Base-by-base conservation (phyloP, 2,888 invertebrate species). In the Agrenia bidenticulata region DNA sequence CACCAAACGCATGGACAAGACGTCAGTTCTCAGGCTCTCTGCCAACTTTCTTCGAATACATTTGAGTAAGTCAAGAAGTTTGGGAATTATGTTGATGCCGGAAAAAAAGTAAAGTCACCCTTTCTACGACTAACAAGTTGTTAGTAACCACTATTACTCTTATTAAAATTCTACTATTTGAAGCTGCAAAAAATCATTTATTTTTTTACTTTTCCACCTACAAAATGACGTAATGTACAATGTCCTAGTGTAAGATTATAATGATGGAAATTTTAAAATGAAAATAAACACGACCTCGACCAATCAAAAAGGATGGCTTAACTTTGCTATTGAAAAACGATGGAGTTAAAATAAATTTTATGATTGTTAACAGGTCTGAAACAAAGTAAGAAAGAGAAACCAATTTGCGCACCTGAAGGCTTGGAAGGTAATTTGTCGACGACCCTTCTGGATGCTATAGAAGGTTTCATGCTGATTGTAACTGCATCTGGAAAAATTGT, bases 1-100 rank as follows among this genome's bases (percentile, higher is more conserved):
- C 70, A 87, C 89, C 57, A 88, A 92, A 74, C 87, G 90, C 78
- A 86, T 94, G 78, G 94, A 95, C 81, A 95, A 95, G 82, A 94
- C 94, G 24, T 91, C 92, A 74, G 89, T 94, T 55, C 83, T 96
- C 60, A 85, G 94, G 75, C 86, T 94, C 66, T 88, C 92, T 1
- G 92, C 93, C 57, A 90, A 91, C 76, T 91, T 89, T 79, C 84
- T 95, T 45, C 85, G 94, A 63, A 86, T 92, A 70, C 86, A 90
- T 79, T 61, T 75, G 58, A 76, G 76, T 76, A 72, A 61, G 76
- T 61, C 19, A n/a, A n/a, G n/a, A n/a, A n/a, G n/a, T n/a, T n/a
- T n/a, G n/a, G n/a, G n/a, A n/a, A n/a, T n/a, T n/a, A n/a, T n/a
- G 2, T 7, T 39, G 2, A 2, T 51, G 51, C 2, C 2, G 7